Base-by-base conservation (phyloP, 2,797 vertebrate species). In the Anableps anableps region DNA sequence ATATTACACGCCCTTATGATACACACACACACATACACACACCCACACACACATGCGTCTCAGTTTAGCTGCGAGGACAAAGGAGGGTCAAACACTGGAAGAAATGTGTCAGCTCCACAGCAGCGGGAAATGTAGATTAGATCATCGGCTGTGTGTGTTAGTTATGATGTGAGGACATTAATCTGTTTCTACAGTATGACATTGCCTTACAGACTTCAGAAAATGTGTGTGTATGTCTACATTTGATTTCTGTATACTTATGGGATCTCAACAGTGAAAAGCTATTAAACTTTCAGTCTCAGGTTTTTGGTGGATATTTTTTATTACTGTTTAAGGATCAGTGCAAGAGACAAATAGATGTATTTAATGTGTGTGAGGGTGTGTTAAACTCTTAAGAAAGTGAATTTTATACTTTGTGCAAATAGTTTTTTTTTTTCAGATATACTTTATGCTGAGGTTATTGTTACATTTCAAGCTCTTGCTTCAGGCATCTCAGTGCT, bases 11-110 rank as follows among this genome's bases (percentile, higher is more conserved):
- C 83, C 81, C 76, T 82, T 45, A 58, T 55, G 45, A 48, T 72
- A 72, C 79, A 47, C 58, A 73, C 68, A 38, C 68, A 51, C 74
- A 62, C 51, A 48, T 43, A 68, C 38, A 38, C 55, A 68, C 78
- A 48, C 55, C 60, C 78, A 58, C 75, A 60, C 64, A 51, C 21
- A 66, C 53, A 36, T 11, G 4, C 64, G 26, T 38, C 66, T 75
- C 41, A 36, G 50, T 76, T 76, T 34, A 48, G 76, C 74, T 77
- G 71, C 70, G 80, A 71, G 86, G 85, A 90, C 86, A 89, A 91
- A 91, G 66, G 83, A 80, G 83, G 82, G 87, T 91, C 84, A 89
- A 83, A 88, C 74, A 76, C 86, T 83, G 68, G 79, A 85, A 89
- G 80, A 88, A 88, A 90, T 81, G 76, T 88, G 89, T 90, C 85